A percentile compares a stretch with the other conserved stretches of the same genome.
These are phyloP conservation scores for Parnassius apollo DNA, from an alignment of 2,888 invertebrate genomes.

Conservation along the genomic window DNA sequence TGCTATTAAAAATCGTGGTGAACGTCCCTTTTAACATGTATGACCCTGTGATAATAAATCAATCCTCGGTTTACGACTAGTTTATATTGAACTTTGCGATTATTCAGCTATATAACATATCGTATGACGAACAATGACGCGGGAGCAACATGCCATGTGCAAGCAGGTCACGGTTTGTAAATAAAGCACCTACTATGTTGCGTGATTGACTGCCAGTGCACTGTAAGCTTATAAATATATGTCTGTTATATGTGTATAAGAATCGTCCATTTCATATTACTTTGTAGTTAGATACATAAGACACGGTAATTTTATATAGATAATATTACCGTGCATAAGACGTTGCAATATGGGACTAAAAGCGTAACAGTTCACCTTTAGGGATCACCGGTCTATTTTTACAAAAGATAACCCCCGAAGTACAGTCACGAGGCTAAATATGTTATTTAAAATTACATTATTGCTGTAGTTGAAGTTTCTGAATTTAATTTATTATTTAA, in stretches of 20 bases:
- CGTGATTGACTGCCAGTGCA: too few species aligned
- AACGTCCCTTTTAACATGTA: slow-evolving; percentile 7
- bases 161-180: slow-evolving; percentile 61
- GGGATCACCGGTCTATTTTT: slow-evolving; percentile 17
- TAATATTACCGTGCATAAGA: too few species aligned
- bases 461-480: too few species aligned
- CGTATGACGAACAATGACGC: slow-evolving; percentile 21
- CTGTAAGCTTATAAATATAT: too few species aligned
- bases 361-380: slow-evolving; percentile 17
- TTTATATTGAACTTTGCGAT: slow-evolving; percentile 19
- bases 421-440: slow-evolving; percentile 3
- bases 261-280: too few species aligned
- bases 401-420: slow-evolving; percentile 6
- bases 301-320: too few species aligned
- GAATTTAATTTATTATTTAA: too few species aligned
- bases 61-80: slow-evolving; percentile 14
- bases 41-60: slow-evolving; percentile 11
- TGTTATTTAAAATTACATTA: not conserved
- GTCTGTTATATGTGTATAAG: too few species aligned
- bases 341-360: slow-evolving; percentile 12
- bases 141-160: slow-evolving; percentile 32
- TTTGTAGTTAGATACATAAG: too few species aligned
- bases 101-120: slow-evolving; percentile 14
- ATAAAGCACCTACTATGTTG: slow-evolving; percentile 35
- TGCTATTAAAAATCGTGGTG: slow-evolving; percentile 3